Evolutionary conservation across 1,140 invertebrate species (phyloP).

Genomic region (Lamellibrachia luymesi): DNA sequence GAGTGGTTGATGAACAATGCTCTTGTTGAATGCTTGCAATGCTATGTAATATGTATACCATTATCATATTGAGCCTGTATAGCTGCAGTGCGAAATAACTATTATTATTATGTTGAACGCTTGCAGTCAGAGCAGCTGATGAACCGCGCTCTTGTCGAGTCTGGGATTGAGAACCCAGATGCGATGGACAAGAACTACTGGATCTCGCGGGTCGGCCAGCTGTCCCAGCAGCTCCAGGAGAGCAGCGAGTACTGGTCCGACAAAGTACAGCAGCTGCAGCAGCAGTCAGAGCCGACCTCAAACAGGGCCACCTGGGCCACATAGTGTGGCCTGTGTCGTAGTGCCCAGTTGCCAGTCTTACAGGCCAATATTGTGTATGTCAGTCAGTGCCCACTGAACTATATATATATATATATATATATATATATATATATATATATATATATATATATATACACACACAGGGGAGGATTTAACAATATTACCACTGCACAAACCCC

Average conservation of each 20-base stretch:
- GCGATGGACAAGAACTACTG: conserved; percentile 53
- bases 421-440: no score
- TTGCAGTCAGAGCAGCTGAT: conserved; percentile 11
- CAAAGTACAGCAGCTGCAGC: conserved; percentile 38
- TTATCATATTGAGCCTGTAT: no score
- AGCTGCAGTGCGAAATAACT: no score
- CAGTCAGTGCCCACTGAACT: background rate
- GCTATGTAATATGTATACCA: no score
- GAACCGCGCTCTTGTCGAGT: background rate
- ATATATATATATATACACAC: no score
- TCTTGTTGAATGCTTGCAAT: background rate
- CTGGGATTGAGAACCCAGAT: conserved; percentile 29
- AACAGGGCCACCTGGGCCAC: background rate
- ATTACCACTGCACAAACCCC: no score
- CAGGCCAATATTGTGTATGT: background rate
- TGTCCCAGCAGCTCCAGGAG: conserved; percentile 53
- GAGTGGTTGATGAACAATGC: background rate
- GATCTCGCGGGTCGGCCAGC: conserved; percentile 53
- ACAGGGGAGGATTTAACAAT: no score
- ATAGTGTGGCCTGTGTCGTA: background rate
- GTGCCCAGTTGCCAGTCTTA: background rate
- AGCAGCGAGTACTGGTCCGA: conserved; percentile 55
- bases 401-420: background rate
- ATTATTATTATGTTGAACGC: no score
- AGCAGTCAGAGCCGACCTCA: conserved; percentile 25